Evolutionary conservation across 2,888 invertebrate species (phyloP).

Genomic region (Lasioglossum pauxillum): DNA sequence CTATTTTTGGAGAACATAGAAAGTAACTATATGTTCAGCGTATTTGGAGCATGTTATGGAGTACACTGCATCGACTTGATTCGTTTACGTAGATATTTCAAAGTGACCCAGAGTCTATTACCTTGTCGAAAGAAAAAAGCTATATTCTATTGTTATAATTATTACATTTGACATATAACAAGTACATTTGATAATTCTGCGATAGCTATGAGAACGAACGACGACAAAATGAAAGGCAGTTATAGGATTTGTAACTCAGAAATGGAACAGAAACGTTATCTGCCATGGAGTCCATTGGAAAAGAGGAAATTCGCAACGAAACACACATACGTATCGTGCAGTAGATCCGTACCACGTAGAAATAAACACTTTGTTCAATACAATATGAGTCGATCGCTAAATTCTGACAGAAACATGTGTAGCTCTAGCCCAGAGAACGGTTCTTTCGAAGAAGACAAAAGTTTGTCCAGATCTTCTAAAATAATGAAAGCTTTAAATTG

Average conservation of each 20-base stretch:
- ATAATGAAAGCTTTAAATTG: constrained; percentile 79
- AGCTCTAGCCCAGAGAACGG: constrained; percentile 67
- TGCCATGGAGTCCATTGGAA: constrained; percentile 72
- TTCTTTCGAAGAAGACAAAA: constrained; percentile 64
- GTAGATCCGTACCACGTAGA: constrained; percentile 73
- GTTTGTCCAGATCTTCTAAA: constrained; percentile 78
- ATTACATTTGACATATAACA: constrained; percentile 33
- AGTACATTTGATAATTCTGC: constrained; percentile 66
- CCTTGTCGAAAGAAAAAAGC: neutral
- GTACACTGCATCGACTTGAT: neutral
- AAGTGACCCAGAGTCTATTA: neutral
- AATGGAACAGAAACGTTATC: constrained; percentile 65
- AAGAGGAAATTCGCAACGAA: constrained; percentile 67
- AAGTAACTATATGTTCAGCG: neutral
- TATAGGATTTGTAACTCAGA: constrained; percentile 62
- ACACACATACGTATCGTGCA: constrained; percentile 70
- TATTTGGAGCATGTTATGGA: neutral
- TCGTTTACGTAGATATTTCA: neutral
- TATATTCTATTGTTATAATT: neutral
- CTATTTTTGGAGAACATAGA: neutral
- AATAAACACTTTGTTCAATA: constrained; percentile 69
- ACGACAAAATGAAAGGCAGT: constrained; percentile 61
- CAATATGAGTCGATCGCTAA: constrained; percentile 76
- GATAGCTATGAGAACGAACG: constrained; percentile 57
- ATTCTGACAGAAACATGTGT: constrained; percentile 68